These are phyloP conservation scores for Drusus annulatus DNA, from an alignment of 1,140 invertebrate genomes.

Conservation along the genomic window DNA sequence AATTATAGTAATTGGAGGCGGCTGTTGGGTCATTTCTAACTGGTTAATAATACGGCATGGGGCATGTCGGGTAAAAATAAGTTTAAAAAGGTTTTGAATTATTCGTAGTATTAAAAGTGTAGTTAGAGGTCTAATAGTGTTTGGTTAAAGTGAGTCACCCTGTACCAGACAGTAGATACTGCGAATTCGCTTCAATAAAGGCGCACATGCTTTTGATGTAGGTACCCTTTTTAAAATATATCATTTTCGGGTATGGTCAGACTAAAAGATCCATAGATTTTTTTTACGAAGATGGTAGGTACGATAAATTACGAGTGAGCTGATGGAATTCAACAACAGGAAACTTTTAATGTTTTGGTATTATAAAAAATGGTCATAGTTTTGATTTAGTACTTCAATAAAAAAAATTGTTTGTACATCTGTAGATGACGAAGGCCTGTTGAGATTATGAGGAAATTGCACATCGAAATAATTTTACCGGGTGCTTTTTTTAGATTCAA, in stretches of 20 bases:
- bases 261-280: no score
- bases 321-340: constrained; percentile 4
- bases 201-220: constrained; percentile 23
- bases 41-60: constrained; percentile 24
- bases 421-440: no score
- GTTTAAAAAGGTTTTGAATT: constrained; percentile 9
- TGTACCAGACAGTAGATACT: constrained; percentile 11
- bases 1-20: background rate
- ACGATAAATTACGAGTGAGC: no score
- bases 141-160: constrained; percentile 1
- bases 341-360: background rate
- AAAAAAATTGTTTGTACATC: no score
- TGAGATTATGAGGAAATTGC: no score
- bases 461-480: no score
- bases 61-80: constrained; percentile 22
- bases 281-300: no score
- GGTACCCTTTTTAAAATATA: background rate
- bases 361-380: no score
- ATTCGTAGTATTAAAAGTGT: constrained; percentile 9
- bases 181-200: constrained; percentile 23
- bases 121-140: constrained; percentile 30
- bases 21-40: constrained; percentile 16
- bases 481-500: no score
- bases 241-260: no score
- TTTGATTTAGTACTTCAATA: no score